These are phyloP conservation scores for Channa maculata DNA, from an alignment of 2,113 vertebrate genomes.

Conservation along the genomic window DNA sequence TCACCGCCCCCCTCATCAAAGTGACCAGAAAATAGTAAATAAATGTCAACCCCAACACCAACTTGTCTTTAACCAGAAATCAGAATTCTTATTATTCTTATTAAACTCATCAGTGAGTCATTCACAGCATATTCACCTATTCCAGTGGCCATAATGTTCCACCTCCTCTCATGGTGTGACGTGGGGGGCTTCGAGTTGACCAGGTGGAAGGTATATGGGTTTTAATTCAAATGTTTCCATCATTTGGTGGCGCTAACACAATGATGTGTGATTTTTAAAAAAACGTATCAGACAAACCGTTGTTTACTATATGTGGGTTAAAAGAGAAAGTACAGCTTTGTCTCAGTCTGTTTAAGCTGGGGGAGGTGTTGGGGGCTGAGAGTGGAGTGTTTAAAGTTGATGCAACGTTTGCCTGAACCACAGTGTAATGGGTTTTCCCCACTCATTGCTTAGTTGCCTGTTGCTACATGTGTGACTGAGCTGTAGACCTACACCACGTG, in stretches of 20 bases:
- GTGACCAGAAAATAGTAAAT: too few species aligned
- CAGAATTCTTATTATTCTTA: background rate
- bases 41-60: slow-evolving; percentile 3
- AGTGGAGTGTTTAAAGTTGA: slow-evolving; percentile 37
- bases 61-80: background rate
- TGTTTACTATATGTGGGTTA: slow-evolving; percentile 34
- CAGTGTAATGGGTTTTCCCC: slow-evolving; percentile 62
- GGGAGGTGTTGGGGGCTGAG: slow-evolving; percentile 29
- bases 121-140: background rate
- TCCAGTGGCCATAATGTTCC: slow-evolving; percentile 22
- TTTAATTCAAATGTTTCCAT: slow-evolving; percentile 49
- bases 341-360: slow-evolving; percentile 1
- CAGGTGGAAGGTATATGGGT: slow-evolving; percentile 36
- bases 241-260: background rate
- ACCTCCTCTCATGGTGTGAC: background rate
- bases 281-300: background rate
- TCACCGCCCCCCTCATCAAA: too few species aligned
- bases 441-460: background rate
- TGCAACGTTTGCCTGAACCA: slow-evolving; percentile 25
- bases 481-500: background rate
- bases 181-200: slow-evolving; percentile 34
- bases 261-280: slow-evolving; percentile 1
- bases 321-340: slow-evolving; percentile 53
- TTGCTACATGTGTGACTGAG: slow-evolving; percentile 16
- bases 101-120: slow-evolving; percentile 13